Base-by-base conservation (phyloP, 2,113 vertebrate genomes). In the Cyrtonyx montezumae region DNA sequence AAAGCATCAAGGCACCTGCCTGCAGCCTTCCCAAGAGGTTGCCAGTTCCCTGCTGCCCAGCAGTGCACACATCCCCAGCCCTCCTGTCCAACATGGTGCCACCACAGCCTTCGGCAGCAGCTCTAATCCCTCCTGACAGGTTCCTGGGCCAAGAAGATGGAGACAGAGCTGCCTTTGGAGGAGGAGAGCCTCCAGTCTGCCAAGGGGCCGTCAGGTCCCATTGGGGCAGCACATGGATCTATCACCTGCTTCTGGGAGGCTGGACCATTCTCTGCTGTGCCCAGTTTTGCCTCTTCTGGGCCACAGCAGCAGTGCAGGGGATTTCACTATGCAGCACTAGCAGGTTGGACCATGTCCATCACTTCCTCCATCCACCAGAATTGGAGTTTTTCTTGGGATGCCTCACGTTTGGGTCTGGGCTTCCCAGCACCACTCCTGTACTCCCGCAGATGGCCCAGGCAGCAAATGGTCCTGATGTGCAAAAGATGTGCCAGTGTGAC, bases 141-240 rank as follows among this genome's bases (percentile, higher is more conserved):
- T 93, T 46, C 19, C 53, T 63, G 88, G 81, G 91, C 94, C 91
- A 96, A 88, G 84, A 92, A 96, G 96, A 93, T 70, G 84, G 86
- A 93, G 71, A 40, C 83, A 79, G 79, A 93, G 88, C 56, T 12
- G 94, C 69, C 94, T 87, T 91, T 96, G 96, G 91, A 95, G 85
- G 59, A 85, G 45, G 23, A 89, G 58, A 88, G 73, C 43, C 37
- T 68, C 28, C 62, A 56, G 45, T 84, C 84, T 88, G 95, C 96
- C 95, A 97, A 93, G 73, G 94, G 88, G 36, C 42, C 2, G 61
- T 13, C 53, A 90, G 73, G 87, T 96, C 84, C 79, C 91, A 36
- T 58, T 89, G 87, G 66, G 82, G 62, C 86, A 87, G 40, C 19
- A 1, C 18, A 5, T 75, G 83, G 94, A 94, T 73, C 91, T 40